phyloP scores from a whole-genome alignment of 2,888 invertebrate genomes.

The Limnephilus marmoratus region DNA sequence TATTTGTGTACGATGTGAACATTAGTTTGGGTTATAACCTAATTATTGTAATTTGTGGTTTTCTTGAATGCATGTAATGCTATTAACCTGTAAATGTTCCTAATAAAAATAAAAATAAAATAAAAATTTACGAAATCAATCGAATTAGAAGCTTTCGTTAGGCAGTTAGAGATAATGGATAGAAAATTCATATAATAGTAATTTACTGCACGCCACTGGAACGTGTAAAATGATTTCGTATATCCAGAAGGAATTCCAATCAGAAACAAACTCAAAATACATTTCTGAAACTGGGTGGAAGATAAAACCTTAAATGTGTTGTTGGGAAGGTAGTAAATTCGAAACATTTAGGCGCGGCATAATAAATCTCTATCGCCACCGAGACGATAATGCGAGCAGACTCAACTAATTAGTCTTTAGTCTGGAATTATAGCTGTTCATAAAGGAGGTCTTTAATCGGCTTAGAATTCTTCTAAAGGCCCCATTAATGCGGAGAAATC shows the following conservation, averaged over 20 bases:
- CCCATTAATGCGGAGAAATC: constrained; percentile 11
- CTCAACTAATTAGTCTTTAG: constrained; percentile 2
- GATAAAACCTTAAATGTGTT: not conserved
- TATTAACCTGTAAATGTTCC: too few species aligned
- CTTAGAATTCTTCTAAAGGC: not conserved
- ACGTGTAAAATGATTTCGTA: not conserved
- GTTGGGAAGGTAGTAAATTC: not conserved
- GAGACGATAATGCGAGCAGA: not conserved
- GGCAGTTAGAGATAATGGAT: not conserved
- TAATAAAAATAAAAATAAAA: too few species aligned
- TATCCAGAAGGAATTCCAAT: not conserved
- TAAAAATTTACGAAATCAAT: too few species aligned
- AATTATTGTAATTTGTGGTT: too few species aligned
- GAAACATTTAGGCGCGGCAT: not conserved
- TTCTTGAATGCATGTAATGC: too few species aligned
- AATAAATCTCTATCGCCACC: not conserved
- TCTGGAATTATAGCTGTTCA: not conserved
- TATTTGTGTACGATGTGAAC: too few species aligned
- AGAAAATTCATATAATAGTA: not conserved
- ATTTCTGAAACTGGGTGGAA: not conserved
- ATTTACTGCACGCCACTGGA: not conserved
- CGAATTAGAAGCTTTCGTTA: too few species aligned
- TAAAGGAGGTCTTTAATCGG: not conserved
- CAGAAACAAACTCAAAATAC: not conserved
- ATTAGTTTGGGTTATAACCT: too few species aligned